Base-by-base conservation (phyloP, 2,888 invertebrate genomes). In the Seira musarum region DNA sequence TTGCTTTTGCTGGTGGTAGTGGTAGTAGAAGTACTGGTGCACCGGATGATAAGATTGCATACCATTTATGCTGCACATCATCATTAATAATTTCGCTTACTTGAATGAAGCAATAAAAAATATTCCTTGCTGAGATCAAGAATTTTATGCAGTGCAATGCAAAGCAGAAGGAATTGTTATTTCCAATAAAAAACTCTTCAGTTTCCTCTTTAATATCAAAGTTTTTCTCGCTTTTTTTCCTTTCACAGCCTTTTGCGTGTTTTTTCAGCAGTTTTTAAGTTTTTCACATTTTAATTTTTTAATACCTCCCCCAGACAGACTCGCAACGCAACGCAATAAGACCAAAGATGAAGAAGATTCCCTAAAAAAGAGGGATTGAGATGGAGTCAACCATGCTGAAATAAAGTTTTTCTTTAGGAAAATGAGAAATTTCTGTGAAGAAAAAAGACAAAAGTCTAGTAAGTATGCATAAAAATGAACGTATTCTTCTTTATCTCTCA, bases 81-180 rank as follows among this genome's bases (percentile, higher is more conserved):
- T 70, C 69, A 70, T 70, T 70, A 70, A 70, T 70, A 70, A 60
- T 70, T 70, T 70, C 69, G 69, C 57, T 70, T 70, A 2, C 24
- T 70, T 24, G 30, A 53, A 70, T n/a, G n/a, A n/a, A n/a, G n/a
- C n/a, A n/a, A n/a, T n/a, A n/a, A n/a, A n/a, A n/a, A n/a, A n/a
- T n/a, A n/a, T n/a, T n/a, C n/a, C n/a, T n/a, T n/a, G n/a, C n/a
- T n/a, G n/a, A n/a, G n/a, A n/a, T n/a, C n/a, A n/a, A n/a, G n/a
- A n/a, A n/a, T n/a, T n/a, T n/a, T n/a, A n/a, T n/a, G n/a, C n/a
- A n/a, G n/a, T n/a, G n/a, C n/a, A n/a, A 57, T 53, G 57, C 25
- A 60, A 60, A 46, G 19, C 40, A n/a, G 22, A 49, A 40, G 40
- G 40, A 40, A 40, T 40, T 40, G 40, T 13, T 40, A 53, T 15